These are phyloP conservation scores for Panthera leo DNA, from an alignment of 2,113 vertebrate species.

Conservation along the genomic window DNA sequence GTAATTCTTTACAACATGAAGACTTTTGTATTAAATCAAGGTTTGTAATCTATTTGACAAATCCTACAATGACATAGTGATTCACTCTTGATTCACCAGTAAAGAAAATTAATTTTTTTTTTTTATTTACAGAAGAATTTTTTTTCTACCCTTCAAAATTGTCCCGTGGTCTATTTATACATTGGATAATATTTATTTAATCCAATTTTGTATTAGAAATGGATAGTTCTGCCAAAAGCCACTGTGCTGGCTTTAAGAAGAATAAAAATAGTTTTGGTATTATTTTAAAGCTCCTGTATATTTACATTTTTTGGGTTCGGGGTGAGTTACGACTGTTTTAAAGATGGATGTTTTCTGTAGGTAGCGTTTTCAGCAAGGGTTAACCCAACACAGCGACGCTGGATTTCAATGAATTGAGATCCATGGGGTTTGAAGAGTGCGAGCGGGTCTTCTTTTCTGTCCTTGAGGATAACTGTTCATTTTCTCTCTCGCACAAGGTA, in stretches of 20 bases:
- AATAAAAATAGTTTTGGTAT: conserved; percentile 68
- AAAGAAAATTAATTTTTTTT: conserved; percentile 50
- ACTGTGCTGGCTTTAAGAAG: conserved; percentile 58
- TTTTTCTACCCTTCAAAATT: conserved; percentile 54
- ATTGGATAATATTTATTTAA: conserved; percentile 62
- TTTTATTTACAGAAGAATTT: conserved; percentile 53
- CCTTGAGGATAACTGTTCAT: neutral
- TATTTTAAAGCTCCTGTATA: conserved; percentile 45
- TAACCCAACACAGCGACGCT: rapidly evolving
- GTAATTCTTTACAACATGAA: conserved; percentile 7
- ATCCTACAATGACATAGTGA: conserved; percentile 26
- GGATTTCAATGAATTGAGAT: neutral
- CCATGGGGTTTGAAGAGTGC: rapidly evolving
- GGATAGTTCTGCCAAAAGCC: conserved; percentile 44
- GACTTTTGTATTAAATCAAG: conserved; percentile 33
- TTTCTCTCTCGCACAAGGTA: neutral
- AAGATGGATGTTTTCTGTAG: neutral
- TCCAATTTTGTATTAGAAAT: conserved; percentile 65
- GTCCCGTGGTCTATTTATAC: conserved; percentile 65
- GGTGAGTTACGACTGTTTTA: neutral
- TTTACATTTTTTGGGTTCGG: conserved; percentile 32
- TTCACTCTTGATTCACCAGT: conserved; percentile 12
- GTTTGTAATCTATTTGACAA: conserved; percentile 19
- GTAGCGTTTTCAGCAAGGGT: neutral
- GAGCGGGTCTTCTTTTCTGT: too few species aligned